These are phyloP conservation scores for Chelidonichthys spinosus DNA, from an alignment of 2,797 vertebrate species.

Conservation along the genomic window DNA sequence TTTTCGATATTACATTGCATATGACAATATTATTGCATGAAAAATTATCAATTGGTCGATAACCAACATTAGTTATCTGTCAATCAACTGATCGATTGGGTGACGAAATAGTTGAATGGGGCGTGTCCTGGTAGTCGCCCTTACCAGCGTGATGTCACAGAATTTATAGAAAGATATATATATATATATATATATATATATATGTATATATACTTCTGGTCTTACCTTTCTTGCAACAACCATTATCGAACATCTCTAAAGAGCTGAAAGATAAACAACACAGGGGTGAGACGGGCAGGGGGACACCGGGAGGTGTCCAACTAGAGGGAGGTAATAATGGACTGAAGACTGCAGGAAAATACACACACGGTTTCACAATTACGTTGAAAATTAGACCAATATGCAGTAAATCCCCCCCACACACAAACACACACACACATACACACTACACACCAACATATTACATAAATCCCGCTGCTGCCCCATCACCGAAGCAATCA, in stretches of 20 bases:
- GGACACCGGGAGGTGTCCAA: conserved; percentile 4
- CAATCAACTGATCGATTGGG: too few relatives aligned
- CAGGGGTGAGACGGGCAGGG: conserved; percentile 5
- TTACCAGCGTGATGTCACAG: too few relatives aligned
- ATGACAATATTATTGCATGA: too few relatives aligned
- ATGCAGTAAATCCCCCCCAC: conserved; percentile 20
- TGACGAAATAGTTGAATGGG: too few relatives aligned
- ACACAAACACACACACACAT: conserved; percentile 21
- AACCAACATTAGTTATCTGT: too few relatives aligned
- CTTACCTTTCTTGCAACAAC: conserved; percentile 56
- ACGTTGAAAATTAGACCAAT: conserved; percentile 29
- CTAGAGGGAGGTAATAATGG: conserved; percentile 6
- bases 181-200: too few relatives aligned
- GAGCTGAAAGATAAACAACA: conserved; percentile 74
- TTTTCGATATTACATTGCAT: too few relatives aligned
- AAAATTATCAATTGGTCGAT: too few relatives aligned
- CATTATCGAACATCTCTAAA: conserved; percentile 78
- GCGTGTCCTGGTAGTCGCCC: too few relatives aligned
- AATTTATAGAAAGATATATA: too few relatives aligned
- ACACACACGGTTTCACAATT: conserved; percentile 19
- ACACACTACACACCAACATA: conserved; percentile 19
- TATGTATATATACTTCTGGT: background rate
- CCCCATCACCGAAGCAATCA: conserved; percentile 58
- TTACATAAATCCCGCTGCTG: conserved; percentile 25
- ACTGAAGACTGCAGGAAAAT: conserved; percentile 5